Conservation (phyloP, 2,888 invertebrate species). For the Seira sanloemensis region DNA sequence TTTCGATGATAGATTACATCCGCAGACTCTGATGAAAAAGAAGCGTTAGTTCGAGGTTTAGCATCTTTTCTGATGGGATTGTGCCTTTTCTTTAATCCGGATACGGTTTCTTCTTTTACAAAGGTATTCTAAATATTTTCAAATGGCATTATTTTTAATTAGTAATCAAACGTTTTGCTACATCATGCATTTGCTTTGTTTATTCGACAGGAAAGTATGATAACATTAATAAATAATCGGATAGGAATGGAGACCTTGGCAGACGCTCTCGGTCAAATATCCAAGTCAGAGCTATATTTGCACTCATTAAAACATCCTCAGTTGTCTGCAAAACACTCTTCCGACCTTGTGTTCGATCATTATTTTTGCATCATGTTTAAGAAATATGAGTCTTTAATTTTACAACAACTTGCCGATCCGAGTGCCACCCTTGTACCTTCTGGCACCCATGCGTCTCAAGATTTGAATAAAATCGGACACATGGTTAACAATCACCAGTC, state of each 20-base stretch:
- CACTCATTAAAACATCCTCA: slow-evolving; percentile 96
- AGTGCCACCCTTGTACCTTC: slow-evolving; percentile 37
- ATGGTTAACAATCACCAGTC: slow-evolving; percentile 71
- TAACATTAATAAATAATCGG: slow-evolving; percentile 90
- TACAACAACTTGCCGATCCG: slow-evolving; percentile 69
- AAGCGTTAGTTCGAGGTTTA: slow-evolving; percentile 90
- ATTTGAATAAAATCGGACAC: slow-evolving; percentile 66
- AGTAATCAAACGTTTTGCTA: no score
- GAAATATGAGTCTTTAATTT: slow-evolving; percentile 71
- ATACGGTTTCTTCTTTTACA: slow-evolving; percentile 85
- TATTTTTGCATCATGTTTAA: slow-evolving; percentile 96
- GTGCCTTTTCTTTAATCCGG: slow-evolving; percentile 92
- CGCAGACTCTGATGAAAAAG: slow-evolving; percentile 93
- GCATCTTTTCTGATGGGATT: slow-evolving; percentile 95
- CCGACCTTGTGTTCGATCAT: slow-evolving; percentile 92
- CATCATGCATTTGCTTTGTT: no score
- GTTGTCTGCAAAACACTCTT: slow-evolving; percentile 84
- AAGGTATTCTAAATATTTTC: no score
- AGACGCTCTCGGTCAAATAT: slow-evolving; percentile 89
- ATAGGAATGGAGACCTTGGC: slow-evolving; percentile 93
- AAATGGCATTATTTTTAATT: no score
- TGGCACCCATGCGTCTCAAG: slow-evolving; percentile 46
- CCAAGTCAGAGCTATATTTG: slow-evolving; percentile 93
- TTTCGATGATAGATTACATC: slow-evolving; percentile 81
- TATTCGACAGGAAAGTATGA: slow-evolving; percentile 85